These are phyloP conservation scores for Nephrotoma appendiculata DNA, from an alignment of 2,888 invertebrate species.

Conservation along the genomic window DNA sequence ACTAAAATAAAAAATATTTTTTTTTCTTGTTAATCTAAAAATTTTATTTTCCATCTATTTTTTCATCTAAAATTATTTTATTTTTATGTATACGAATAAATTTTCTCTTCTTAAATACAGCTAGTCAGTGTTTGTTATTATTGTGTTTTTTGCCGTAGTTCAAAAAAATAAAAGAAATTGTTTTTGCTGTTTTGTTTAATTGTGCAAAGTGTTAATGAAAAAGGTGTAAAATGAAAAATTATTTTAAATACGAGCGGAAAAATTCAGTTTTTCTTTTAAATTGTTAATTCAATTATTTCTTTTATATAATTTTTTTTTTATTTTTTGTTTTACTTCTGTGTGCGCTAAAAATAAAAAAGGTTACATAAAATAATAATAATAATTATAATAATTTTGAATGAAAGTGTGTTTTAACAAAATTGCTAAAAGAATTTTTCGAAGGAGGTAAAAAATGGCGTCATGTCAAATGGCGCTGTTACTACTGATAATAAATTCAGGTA, in stretches of 20 bases:
- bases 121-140: neutral
- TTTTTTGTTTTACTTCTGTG: neutral
- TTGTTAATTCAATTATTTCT: neutral
- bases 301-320: neutral
- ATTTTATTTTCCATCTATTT: neutral
- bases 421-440: neutral
- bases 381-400: neutral
- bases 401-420: neutral
- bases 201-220: neutral
- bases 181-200: neutral
- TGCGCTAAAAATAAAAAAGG: neutral
- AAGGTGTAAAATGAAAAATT: neutral
- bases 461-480: slow-evolving; percentile 4
- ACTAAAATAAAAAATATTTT: neutral
- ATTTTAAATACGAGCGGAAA: neutral
- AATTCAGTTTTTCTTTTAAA: neutral
- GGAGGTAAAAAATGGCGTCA: slow-evolving; percentile 1
- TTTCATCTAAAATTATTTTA: neutral
- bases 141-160: neutral
- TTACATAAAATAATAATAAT: neutral
- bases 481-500: slow-evolving; percentile 1
- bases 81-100: neutral
- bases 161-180: neutral
- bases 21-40: neutral
- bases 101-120: neutral